These are phyloP conservation scores for Lottia gigantea DNA, from an alignment of 2,888 invertebrate species.

Conservation along the genomic window DNA sequence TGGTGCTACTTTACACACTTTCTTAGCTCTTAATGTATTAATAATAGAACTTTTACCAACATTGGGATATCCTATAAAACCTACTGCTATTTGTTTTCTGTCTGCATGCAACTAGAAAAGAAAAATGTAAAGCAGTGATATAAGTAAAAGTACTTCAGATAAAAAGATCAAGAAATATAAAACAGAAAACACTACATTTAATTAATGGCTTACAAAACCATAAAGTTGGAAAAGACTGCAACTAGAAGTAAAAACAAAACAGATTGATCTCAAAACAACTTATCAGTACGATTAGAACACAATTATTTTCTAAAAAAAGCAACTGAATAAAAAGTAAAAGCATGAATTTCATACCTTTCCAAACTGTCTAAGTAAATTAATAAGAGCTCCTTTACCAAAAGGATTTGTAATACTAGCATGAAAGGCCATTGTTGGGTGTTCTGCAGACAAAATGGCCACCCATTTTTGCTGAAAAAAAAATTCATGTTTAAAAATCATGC, in stretches of 20 bases:
- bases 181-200: no score
- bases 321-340: no score
- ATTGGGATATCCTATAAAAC: slow-evolving; percentile 99
- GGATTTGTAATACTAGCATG: slow-evolving; percentile 98
- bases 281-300: no score
- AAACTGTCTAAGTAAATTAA: slow-evolving; percentile 94
- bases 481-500: background rate
- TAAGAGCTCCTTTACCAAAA: slow-evolving; percentile 97
- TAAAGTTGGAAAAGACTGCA: no score
- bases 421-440: slow-evolving; percentile 98
- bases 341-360: slow-evolving; percentile 74
- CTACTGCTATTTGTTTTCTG: slow-evolving; percentile 98
- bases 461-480: slow-evolving; percentile 79
- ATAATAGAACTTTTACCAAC: slow-evolving; percentile 98
- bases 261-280: no score
- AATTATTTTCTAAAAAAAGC: no score
- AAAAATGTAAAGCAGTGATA: slow-evolving; percentile 12
- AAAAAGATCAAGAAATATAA: background rate
- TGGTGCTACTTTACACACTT: slow-evolving; percentile 98
- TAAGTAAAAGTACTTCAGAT: no score
- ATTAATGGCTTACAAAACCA: no score
- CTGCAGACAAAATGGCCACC: slow-evolving; percentile 92
- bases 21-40: slow-evolving; percentile 87
- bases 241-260: no score
- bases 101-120: slow-evolving; percentile 82